Base-by-base conservation (phyloP, 1,140 invertebrate species). In the Drosophila navojoa region DNA sequence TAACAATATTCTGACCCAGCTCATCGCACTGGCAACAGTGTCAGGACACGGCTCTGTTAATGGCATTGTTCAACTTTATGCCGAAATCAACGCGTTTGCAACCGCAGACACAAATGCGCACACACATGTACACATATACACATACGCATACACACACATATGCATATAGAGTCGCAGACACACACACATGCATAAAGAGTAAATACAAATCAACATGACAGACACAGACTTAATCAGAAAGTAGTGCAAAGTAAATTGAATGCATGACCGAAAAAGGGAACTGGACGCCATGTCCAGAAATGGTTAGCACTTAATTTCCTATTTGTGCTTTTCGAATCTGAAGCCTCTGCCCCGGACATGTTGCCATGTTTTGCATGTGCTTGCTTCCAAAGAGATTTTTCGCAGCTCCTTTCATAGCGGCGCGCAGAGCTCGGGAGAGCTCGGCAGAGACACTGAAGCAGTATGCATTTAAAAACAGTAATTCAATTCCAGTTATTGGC, bases 271-370 rank as follows among this genome's bases (percentile, higher is more conserved):
- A 66, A 40, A 38, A 44, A 44, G 6, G 13, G 22, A 58, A 44
- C 11, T 60, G 44, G 44, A 9, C 35, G 53, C 49, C 60, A 58
- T 79, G 71, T 70, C 79, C 60, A 81, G 73, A 79, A 84, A 70
- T 79, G 76, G 76, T 70, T 72, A 76, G 68, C 80, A 84, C 80
- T 76, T 82, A 76, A 82, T 82, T 82, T 82, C 79, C 80, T 77
- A 50, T 55, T 77, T 72, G 60, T 58, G 50, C 45, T 29, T 25
- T 49, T 50, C 49, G 44, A 29, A 25, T 58, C 55, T 38, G 16
- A 50, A 50, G 19, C 16, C 22, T 58, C 29, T 29, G 44, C 10
- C 6, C 11, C n/a, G 42, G 44, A 38, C 38, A 49, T 70, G 44
- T 53, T 29, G 11, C 54, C 15, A 63, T 69, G 44, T 62, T 81